A percentile compares a stretch with the other conserved stretches of the same genome.
These are phyloP conservation scores for Phenganax marumi DNA, from an alignment of 92 coral and sea anemone species.

Conservation along the genomic window DNA sequence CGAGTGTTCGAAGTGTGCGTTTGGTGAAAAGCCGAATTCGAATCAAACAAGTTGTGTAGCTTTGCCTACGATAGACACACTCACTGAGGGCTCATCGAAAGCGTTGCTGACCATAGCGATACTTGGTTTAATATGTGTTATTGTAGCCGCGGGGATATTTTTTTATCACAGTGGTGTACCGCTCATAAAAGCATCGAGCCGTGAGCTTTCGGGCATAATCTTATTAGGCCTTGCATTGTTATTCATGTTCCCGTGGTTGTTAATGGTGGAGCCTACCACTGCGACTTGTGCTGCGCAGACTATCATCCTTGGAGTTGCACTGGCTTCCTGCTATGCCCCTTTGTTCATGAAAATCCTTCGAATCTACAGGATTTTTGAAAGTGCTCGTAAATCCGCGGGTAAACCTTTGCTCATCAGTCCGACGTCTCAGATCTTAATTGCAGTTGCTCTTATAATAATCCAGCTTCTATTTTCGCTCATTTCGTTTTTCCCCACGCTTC, in stretches of 20 bases:
- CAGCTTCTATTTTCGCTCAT: slow-evolving; percentile 37
- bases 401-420: slow-evolving; percentile 53
- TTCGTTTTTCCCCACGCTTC: slow-evolving; percentile 25
- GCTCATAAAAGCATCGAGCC: slow-evolving; percentile 55
- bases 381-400: slow-evolving; percentile 50
- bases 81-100: slow-evolving; percentile 27
- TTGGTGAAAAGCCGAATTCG: slow-evolving; percentile 19
- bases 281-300: slow-evolving; percentile 38
- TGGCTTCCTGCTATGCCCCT: slow-evolving; percentile 57
- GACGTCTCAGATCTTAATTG: slow-evolving; percentile 49
- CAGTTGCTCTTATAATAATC: slow-evolving; percentile 33
- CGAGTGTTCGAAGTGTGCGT: slow-evolving; percentile 39
- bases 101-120: slow-evolving; percentile 37
- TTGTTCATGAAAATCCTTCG: slow-evolving; percentile 54
- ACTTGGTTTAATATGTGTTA: slow-evolving; percentile 44
- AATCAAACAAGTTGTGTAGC: slow-evolving; percentile 40
- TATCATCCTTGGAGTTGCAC: slow-evolving; percentile 23
- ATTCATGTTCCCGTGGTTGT: slow-evolving; percentile 24
- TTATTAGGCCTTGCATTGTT: slow-evolving; percentile 43
- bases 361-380: slow-evolving; percentile 48
- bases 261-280: slow-evolving; percentile 36
- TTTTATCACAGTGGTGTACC: slow-evolving; percentile 43
- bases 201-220: slow-evolving; percentile 52
- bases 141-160: slow-evolving; percentile 39
- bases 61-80: slow-evolving; percentile 31